A percentile compares a stretch with the other conserved stretches of the same genome.
phyloP scores from a whole-genome alignment of 2,888 invertebrate genomes.

The Halocaridina rubra region DNA sequence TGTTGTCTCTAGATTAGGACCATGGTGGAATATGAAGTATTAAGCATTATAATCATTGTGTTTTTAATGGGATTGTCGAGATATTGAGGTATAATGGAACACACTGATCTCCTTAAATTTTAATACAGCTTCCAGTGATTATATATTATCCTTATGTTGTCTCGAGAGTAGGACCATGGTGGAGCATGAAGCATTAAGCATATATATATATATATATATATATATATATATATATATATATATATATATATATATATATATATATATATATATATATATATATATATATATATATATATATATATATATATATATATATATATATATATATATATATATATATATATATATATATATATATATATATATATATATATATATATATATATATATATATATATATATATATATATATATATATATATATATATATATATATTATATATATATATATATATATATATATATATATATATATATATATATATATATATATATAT shows the following conservation, averaged over 20 bases:
- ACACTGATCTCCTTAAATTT: too few relatives aligned
- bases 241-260: not conserved
- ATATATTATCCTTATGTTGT: too few relatives aligned
- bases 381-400: not conserved
- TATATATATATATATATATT: not conserved
- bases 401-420: not conserved
- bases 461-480: too few relatives aligned
- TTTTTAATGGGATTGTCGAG: too few relatives aligned
- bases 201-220: slow-evolving; percentile 5
- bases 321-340: slow-evolving; percentile 8
- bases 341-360: slow-evolving; percentile 5
- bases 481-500: too few relatives aligned
- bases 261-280: not conserved
- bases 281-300: slow-evolving; percentile 8
- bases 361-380: slow-evolving; percentile 8
- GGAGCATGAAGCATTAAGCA: not conserved
- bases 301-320: slow-evolving; percentile 4
- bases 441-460: not conserved
- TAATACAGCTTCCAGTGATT: too few relatives aligned
- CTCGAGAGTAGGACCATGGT: not conserved
- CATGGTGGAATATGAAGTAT: too few relatives aligned
- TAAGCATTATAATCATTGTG: too few relatives aligned
- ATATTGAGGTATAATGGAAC: too few relatives aligned
- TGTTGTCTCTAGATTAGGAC: too few relatives aligned
- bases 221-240: slow-evolving; percentile 8